Percentiles rank a stretch among this genome's conserved stretches.
phyloP scores from a whole-genome alignment of 2,888 invertebrate genomes.

The Corythucha ciliata region DNA sequence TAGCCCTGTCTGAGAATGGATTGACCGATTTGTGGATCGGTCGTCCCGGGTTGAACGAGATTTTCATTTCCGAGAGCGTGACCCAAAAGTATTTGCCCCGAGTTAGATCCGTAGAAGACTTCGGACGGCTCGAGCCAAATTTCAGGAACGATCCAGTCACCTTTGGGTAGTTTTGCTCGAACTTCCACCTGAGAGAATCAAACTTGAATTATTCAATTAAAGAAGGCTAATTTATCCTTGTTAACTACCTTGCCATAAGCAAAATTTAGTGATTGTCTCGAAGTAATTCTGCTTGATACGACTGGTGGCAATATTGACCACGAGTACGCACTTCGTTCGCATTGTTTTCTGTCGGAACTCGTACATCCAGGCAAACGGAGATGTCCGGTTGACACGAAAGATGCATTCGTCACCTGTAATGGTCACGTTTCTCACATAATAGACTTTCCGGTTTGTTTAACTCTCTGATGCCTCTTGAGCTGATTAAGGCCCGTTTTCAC shows the following conservation, averaged over 20 bases:
- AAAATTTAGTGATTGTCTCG: constrained; percentile 21
- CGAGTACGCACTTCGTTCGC: constrained; percentile 1
- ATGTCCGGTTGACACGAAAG: constrained; percentile 4
- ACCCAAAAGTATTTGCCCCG: constrained; percentile 14
- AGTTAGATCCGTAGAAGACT: constrained; percentile 14
- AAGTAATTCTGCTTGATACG: constrained; percentile 16
- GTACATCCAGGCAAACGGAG: constrained; percentile 15
- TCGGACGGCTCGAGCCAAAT: constrained; percentile 19
- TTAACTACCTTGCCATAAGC: constrained; percentile 19
- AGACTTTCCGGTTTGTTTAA: too few relatives aligned
- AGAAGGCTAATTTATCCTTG: too few relatives aligned
- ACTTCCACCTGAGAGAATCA: too few relatives aligned
- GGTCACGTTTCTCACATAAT: too few relatives aligned
- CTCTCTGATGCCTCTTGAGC: too few relatives aligned
- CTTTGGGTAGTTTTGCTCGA: constrained; percentile 17
- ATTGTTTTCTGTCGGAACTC: constrained; percentile 8
- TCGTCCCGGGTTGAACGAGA: background rate
- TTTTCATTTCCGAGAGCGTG: constrained; percentile 12
- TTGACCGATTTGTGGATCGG: constrained; percentile 1
- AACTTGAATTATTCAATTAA: too few relatives aligned
- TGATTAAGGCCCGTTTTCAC: too few relatives aligned
- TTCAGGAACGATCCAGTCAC: constrained; percentile 23
- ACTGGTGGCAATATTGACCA: constrained; percentile 18
- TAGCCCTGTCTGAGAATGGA: constrained; percentile 11
- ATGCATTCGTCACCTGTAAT: constrained; percentile 2